phyloP scores from a whole-genome alignment of 2,888 invertebrate genomes.

The Xylocampa areola region DNA sequence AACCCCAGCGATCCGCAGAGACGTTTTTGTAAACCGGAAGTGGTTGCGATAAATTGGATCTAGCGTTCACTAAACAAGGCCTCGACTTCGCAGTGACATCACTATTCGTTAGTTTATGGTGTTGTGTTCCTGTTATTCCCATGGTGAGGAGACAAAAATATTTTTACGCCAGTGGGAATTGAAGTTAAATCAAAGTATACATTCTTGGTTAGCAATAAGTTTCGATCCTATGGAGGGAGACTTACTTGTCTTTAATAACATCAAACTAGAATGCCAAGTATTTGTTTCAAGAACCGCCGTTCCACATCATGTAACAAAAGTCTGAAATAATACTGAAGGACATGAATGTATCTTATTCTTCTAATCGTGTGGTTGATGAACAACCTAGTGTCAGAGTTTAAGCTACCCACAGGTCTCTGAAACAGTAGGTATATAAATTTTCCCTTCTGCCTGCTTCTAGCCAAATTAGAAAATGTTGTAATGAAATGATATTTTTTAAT shows the following conservation, averaged over 20 bases:
- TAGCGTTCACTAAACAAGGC: slow-evolving; percentile 52
- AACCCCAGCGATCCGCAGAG: neutral
- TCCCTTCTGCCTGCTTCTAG: too few species aligned
- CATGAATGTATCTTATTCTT: too few species aligned
- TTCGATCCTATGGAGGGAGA: slow-evolving; percentile 14
- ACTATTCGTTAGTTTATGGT: slow-evolving; percentile 37
- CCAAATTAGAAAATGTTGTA: too few species aligned
- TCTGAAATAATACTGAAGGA: too few species aligned
- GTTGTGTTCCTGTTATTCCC: slow-evolving; percentile 35
- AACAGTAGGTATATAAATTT: too few species aligned
- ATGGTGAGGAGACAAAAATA: slow-evolving; percentile 16
- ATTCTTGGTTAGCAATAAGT: slow-evolving; percentile 13
- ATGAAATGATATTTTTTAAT: too few species aligned
- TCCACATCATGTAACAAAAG: too few species aligned
- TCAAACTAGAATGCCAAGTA: too few species aligned
- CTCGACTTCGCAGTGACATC: slow-evolving; percentile 35
- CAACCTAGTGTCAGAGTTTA: too few species aligned
- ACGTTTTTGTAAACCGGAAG: slow-evolving; percentile 41
- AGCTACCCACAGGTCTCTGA: too few species aligned
- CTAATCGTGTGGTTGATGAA: too few species aligned
- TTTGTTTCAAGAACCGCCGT: too few species aligned
- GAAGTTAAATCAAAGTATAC: slow-evolving; percentile 6
- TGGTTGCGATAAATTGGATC: slow-evolving; percentile 61
- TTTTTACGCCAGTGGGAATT: slow-evolving; percentile 10
- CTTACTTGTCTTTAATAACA: neutral